Percentiles rank a stretch among this genome's conserved stretches.
Evolutionary conservation across 1,140 invertebrate species (phyloP).

Genomic region (Protaetia brevitarsis): DNA sequence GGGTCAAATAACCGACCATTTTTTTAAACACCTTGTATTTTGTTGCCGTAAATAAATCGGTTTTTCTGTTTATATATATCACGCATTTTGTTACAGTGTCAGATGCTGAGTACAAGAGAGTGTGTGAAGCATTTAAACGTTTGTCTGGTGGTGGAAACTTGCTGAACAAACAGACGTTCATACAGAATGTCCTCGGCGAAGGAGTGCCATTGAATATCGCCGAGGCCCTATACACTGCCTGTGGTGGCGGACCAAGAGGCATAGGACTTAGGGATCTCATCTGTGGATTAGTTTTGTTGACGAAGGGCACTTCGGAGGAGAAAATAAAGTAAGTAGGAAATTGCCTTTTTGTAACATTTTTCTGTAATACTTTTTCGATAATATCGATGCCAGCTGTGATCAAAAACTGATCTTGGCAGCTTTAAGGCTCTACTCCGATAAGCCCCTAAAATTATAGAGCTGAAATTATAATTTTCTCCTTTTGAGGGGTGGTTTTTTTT

Average conservation of each 20-base stretch:
- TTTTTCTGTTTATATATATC: constrained; percentile 20
- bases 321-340: constrained; percentile 79
- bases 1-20: too few species aligned
- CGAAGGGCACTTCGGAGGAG: constrained; percentile 77
- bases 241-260: constrained; percentile 77
- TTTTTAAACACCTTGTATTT: too few species aligned
- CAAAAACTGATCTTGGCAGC: too few species aligned
- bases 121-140: constrained; percentile 82
- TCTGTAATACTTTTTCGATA: too few species aligned
- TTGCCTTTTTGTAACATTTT: too few species aligned
- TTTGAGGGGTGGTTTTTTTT: too few species aligned
- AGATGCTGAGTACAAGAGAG: constrained; percentile 73
- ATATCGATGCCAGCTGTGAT: too few species aligned
- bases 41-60: not conserved
- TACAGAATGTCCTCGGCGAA: constrained; percentile 79
- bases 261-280: constrained; percentile 78
- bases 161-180: constrained; percentile 71
- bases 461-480: too few species aligned
- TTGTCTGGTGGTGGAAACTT: constrained; percentile 65
- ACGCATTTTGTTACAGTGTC: constrained; percentile 72
- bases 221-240: constrained; percentile 76
- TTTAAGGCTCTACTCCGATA: too few species aligned
- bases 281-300: constrained; percentile 78
- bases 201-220: constrained; percentile 74
- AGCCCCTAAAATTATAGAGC: too few species aligned